Conservation (phyloP, 1,140 invertebrate genomes). For the Pachypeltis micranthus region DNA sequence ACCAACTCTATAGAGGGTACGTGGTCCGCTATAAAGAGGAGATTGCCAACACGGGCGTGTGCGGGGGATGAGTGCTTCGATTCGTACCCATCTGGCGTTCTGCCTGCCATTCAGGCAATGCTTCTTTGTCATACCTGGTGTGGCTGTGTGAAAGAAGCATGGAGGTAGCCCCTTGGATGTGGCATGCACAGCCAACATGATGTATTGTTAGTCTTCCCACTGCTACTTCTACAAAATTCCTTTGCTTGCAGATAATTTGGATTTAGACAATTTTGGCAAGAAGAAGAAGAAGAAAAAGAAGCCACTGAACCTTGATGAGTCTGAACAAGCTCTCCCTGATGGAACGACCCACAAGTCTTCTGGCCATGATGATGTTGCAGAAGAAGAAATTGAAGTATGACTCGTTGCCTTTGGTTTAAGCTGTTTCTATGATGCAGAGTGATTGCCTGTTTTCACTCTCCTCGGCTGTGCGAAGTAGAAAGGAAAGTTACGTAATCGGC, state of each 20-base stretch:
- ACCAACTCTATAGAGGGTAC: too few relatives aligned
- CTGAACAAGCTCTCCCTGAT: conserved; percentile 58
- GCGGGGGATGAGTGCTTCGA: too few relatives aligned
- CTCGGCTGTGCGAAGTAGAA: neutral
- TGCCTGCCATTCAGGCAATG: too few relatives aligned
- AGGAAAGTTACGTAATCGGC: neutral
- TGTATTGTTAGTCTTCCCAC: too few relatives aligned
- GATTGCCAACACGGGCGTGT: too few relatives aligned
- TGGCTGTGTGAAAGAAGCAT: too few relatives aligned
- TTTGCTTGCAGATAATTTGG: conserved; percentile 41
- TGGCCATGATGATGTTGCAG: conserved; percentile 27
- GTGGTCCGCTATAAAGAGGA: too few relatives aligned
- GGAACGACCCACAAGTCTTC: conserved; percentile 41
- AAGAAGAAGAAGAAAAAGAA: conserved; percentile 74
- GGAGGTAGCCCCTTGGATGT: too few relatives aligned
- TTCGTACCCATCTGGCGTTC: too few relatives aligned
- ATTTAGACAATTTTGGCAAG: conserved; percentile 68
- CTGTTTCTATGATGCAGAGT: neutral
- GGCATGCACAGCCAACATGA: too few relatives aligned
- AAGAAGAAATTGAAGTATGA: conserved; percentile 26
- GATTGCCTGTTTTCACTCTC: neutral
- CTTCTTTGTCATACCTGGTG: too few relatives aligned
- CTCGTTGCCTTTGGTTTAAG: conserved; percentile 3
- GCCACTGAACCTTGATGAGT: conserved; percentile 62
- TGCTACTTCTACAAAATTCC: too few relatives aligned